Evolutionary conservation across 2,113 vertebrate species (phyloP).

Genomic region (Parus major): DNA sequence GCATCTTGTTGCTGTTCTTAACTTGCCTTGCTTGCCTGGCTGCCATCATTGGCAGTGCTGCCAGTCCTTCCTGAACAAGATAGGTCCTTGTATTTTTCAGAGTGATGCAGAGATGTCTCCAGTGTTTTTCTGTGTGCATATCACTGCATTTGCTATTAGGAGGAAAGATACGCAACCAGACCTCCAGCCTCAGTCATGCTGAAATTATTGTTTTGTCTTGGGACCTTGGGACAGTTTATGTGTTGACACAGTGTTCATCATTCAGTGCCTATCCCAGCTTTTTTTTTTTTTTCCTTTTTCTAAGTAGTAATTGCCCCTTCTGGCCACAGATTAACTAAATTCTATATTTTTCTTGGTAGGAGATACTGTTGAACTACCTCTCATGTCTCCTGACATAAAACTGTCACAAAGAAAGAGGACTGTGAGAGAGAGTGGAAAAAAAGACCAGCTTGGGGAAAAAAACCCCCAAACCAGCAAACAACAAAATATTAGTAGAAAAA

Average conservation of each 20-base stretch:
- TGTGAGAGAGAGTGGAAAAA: not conserved
- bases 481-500: not conserved
- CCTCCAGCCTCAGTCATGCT: not conserved
- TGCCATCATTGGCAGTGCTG: not conserved
- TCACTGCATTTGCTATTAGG: not conserved
- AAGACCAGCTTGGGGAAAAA: not conserved
- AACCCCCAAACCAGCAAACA: fast-evolving
- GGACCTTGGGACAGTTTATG: not conserved
- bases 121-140: not conserved
- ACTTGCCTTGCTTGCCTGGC: not conserved
- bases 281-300: too few species aligned
- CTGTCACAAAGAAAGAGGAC: not conserved
- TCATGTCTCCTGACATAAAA: not conserved
- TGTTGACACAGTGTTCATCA: not conserved
- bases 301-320: not conserved
- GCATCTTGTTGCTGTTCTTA: not conserved
- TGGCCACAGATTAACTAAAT: not conserved
- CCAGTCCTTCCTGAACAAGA: not conserved
- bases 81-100: not conserved
- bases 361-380: not conserved
- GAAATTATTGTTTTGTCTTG: not conserved
- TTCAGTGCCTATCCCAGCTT: not conserved
- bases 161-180: not conserved
- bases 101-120: not conserved
- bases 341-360: not conserved